Conservation (phyloP, 2,888 invertebrate species). For the Sclerodermus sp. region DNA sequence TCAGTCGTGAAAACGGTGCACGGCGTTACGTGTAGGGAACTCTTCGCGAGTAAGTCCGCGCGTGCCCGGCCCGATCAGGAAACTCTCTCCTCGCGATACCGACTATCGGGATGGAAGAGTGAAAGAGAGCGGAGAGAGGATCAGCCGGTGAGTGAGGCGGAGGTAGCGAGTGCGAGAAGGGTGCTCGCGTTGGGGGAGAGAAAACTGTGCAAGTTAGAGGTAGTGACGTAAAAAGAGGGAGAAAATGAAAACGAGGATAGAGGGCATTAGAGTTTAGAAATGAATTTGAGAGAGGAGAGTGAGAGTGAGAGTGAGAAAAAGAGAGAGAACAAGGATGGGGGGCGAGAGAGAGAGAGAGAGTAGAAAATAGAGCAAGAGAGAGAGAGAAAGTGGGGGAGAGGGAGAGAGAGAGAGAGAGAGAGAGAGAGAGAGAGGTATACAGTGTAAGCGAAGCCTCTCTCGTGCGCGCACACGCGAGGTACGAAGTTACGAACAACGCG, state of each 20-base stretch:
- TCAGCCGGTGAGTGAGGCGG: too few relatives aligned
- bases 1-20: too few relatives aligned
- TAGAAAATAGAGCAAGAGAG: conserved; percentile 3
- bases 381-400: background rate
- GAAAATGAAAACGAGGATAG: background rate
- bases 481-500: conserved; percentile 50
- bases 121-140: background rate
- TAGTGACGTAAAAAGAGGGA: background rate
- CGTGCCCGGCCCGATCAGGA: background rate
- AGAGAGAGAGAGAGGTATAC: conserved; percentile 6
- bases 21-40: too few relatives aligned
- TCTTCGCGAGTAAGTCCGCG: background rate
- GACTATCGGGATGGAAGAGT: background rate
- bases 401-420: conserved; percentile 5
- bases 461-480: conserved; percentile 38
- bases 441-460: conserved; percentile 13
- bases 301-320: background rate
- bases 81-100: conserved; percentile 9
- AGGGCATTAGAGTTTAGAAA: background rate
- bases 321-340: too few relatives aligned
- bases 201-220: background rate
- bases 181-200: background rate
- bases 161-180: too few relatives aligned
- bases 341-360: background rate
- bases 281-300: conserved; percentile 1